A percentile compares a stretch with the other conserved stretches of the same genome.
These are phyloP conservation scores for Plecotus auritus DNA, from an alignment of 2,113 vertebrate genomes.

Conservation along the genomic window DNA sequence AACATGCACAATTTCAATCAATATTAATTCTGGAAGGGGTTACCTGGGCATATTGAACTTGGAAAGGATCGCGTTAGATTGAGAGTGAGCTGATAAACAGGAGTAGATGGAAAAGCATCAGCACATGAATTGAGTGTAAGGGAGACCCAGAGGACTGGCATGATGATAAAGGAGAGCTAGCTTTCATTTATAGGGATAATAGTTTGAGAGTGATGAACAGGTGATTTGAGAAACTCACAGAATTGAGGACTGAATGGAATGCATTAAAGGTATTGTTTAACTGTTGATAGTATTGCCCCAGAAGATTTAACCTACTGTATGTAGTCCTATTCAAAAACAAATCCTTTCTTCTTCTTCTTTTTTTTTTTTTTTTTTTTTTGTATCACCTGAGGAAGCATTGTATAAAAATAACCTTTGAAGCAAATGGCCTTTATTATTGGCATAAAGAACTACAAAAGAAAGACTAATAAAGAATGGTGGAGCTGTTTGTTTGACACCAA, in stretches of 20 bases:
- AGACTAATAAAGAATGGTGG: constrained; percentile 25
- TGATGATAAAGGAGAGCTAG: background rate
- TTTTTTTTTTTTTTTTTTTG: background rate
- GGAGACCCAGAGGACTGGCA: background rate
- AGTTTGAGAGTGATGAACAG: background rate
- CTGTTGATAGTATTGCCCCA: background rate
- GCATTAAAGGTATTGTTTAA: background rate
- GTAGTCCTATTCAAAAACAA: background rate
- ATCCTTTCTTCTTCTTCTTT: background rate
- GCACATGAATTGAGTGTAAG: background rate
- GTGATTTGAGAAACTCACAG: background rate
- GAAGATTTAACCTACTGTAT: background rate
- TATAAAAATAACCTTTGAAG: constrained; percentile 26
- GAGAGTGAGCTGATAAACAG: background rate
- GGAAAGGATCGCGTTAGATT: background rate
- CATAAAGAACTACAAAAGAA: constrained; percentile 39
- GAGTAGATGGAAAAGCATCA: background rate
- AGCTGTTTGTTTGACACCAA: constrained; percentile 20
- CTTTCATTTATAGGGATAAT: background rate
- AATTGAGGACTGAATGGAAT: background rate
- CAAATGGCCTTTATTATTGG: constrained; percentile 41
- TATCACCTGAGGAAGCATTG: background rate
- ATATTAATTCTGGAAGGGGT: background rate
- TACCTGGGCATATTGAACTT: background rate
- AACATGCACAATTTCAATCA: background rate